These are phyloP conservation scores for Oikopleura dioica DNA, from an alignment of 23 tunicate species.

Conservation along the genomic window DNA sequence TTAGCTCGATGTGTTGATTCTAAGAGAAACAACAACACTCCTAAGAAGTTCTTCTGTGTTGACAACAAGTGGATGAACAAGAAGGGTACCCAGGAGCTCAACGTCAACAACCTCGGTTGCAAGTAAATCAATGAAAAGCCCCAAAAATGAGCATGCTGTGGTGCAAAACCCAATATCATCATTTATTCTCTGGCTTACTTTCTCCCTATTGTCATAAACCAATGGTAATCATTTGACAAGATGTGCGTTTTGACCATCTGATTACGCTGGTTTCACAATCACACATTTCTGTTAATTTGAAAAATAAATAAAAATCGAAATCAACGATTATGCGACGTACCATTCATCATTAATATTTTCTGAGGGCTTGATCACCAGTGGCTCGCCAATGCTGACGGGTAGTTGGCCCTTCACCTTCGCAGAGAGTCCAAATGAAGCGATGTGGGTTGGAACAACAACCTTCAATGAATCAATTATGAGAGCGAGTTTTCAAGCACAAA, in stretches of 20 bases:
- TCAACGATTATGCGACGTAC: neutral
- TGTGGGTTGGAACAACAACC: conserved; percentile 4
- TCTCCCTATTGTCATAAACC: too few relatives aligned
- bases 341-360: neutral
- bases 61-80: neutral
- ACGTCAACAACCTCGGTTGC: neutral
- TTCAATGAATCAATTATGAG: too few relatives aligned
- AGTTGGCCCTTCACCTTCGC: neutral
- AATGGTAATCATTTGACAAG: too few relatives aligned
- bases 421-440: neutral
- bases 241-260: too few relatives aligned
- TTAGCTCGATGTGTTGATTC: neutral
- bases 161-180: too few relatives aligned
- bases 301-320: neutral
- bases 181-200: too few relatives aligned
- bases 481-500: too few relatives aligned
- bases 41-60: neutral
- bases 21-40: neutral
- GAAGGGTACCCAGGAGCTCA: neutral
- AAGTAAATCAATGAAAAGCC: neutral
- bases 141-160: neutral
- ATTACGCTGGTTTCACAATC: too few relatives aligned
- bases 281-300: neutral
- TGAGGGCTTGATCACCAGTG: neutral
- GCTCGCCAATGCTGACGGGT: neutral